Evolutionary conservation across 2,797 vertebrate species (phyloP), one percentile per base, ranked within the genome.

Genomic region (Peromyscus attwateri): DNA sequence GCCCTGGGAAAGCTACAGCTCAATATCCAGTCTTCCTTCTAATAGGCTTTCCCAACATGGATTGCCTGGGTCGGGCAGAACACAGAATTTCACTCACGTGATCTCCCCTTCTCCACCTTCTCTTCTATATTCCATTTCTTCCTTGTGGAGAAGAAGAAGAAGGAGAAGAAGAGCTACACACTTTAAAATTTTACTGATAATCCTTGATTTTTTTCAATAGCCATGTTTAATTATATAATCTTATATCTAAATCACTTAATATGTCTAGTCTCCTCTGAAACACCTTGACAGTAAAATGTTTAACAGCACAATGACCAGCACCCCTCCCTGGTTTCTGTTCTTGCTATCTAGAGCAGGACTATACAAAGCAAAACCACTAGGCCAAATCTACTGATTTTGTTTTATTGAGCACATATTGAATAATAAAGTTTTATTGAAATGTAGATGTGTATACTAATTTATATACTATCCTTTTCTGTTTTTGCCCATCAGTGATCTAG

Each of bases 361-460:
- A 6, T 49, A 55, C 34, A 75, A 89, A 64, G 6, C 68, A 94
- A 4, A 25, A n/a, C 73, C 43, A 37, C 31, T 1, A 62, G 40
- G 31, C 11, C 73, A 95, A 73, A 96, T 76, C 27, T 75, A 31
- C 13, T 88, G 16, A 34, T 68, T 31, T 49, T 75, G 23, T 89
- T 89, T 84, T 95, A 66, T 25, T 94, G 34, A 62, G 62, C 16
- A 37, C 10, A 73, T 12, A 52, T 37, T 12, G 13, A 7, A 43
- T 93, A 94, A 93, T 76, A 89, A 95, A 81, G 7, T 29, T 92
- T 88, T 70, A 91, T 84, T 71, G 34, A 89, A 93, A 97, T 14
- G 76, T 10, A 92, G n/a, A 16, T 31, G 49, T 19, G 27, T 68
- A 70, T 25, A 92, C 5, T 96, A 17, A 87, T 52, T 79, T 91